Conservation (phyloP, 1,140 invertebrate genomes). For the Phocides pigmalion region DNA sequence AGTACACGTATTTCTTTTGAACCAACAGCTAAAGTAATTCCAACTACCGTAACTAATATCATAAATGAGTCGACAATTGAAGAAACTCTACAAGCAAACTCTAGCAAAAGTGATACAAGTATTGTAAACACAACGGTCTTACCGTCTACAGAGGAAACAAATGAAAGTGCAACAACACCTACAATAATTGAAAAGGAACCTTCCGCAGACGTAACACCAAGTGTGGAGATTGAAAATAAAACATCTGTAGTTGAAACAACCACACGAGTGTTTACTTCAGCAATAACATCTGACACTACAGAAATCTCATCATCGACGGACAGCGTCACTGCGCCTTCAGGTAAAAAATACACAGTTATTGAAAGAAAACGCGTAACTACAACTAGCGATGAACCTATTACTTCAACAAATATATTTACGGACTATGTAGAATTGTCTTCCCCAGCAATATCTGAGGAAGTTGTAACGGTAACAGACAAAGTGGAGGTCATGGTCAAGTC, state of each 20-base stretch:
- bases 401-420: slow-evolving; percentile 8
- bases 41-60: neutral
- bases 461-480: slow-evolving; percentile 21
- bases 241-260: slow-evolving; percentile 2
- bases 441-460: slow-evolving; percentile 30
- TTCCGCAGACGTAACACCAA: neutral
- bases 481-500: slow-evolving; percentile 34
- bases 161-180: neutral
- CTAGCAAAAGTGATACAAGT: neutral
- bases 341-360: slow-evolving; percentile 65
- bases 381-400: slow-evolving; percentile 14
- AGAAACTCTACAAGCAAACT: neutral
- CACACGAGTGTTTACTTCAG: neutral
- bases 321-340: slow-evolving; percentile 33
- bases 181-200: slow-evolving; percentile 11
- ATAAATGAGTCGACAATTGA: neutral
- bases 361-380: slow-evolving; percentile 49
- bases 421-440: slow-evolving; percentile 21
- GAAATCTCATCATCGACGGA: neutral
- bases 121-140: neutral
- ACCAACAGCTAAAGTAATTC: neutral
- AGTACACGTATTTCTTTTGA: neutral
- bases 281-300: slow-evolving; percentile 1
- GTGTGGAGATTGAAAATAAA: slow-evolving; percentile 6
- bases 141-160: neutral